Evolutionary conservation across 2,888 invertebrate species (phyloP).

Genomic region (Bhutanitis thaidina): DNA sequence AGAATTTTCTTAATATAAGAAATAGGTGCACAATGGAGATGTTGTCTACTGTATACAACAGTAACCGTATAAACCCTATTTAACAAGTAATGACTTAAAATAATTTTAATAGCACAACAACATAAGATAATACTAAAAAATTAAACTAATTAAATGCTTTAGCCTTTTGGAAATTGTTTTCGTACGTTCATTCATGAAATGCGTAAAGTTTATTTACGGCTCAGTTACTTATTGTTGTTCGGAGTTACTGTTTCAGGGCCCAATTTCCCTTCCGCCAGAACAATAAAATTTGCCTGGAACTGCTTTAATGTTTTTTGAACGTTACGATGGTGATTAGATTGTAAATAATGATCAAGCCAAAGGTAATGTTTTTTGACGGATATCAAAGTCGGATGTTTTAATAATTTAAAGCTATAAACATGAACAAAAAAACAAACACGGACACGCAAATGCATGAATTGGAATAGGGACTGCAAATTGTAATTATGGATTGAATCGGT

Average conservation of each 20-base stretch:
- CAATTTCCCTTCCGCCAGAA: conserved; percentile 2
- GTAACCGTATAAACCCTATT: too few species aligned
- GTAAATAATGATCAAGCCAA: conserved; percentile 10
- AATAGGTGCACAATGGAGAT: too few species aligned
- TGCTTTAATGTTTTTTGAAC: conserved; percentile 14
- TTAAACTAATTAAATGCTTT: too few species aligned
- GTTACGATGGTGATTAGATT: conserved; percentile 9
- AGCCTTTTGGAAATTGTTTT: background rate
- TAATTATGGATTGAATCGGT: conserved; percentile 28
- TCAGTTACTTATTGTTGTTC: background rate
- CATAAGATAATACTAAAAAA: too few species aligned
- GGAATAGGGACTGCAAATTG: conserved; percentile 39
- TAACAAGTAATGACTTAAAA: too few species aligned
- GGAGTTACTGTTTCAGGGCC: background rate
- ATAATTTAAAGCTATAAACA: conserved; percentile 45
- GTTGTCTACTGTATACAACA: too few species aligned
- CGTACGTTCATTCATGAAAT: conserved; percentile 7
- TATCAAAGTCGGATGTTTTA: conserved; percentile 24
- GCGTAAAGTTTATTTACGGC: conserved; percentile 5
- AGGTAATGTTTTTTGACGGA: conserved; percentile 11
- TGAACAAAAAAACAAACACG: conserved; percentile 22
- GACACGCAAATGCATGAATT: conserved; percentile 46
- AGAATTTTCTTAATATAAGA: too few species aligned
- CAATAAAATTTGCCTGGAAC: conserved; percentile 16
- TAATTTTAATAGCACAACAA: too few species aligned